Base-by-base conservation (phyloP, 2,113 vertebrate species). In the Pachypanchax playfairii region DNA sequence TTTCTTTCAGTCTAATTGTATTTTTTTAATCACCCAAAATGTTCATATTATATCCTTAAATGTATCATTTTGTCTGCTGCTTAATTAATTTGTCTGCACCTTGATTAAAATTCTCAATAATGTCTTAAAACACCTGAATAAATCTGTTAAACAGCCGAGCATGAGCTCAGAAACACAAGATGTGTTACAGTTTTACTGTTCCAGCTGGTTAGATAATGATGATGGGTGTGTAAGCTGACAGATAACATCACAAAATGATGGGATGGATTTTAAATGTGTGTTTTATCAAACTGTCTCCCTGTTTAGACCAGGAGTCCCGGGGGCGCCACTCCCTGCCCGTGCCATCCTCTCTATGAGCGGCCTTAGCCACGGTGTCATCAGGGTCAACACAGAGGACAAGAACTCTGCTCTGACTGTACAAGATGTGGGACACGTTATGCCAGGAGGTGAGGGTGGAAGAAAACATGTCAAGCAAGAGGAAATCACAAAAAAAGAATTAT, bases 371-470 rank as follows among this genome's bases (percentile, higher is more conserved):
- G 94, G 96, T 0, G 96, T 98, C 18, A 98, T 98, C 53, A 91
- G 97, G 29, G 96, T 98, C 84, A 98, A 98, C 87, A 99, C 96
- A 0, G 97, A 98, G 75, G 97, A 98, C 75, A 98, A 98, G 86
- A 99, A 99, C 79, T 98, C 97, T 0, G 96, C 97, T 48, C 93
- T 99, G 43, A 99, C 97, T 0, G 96, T 98, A 14, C 97, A 99
- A 88, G 97, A 98, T 2, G 97, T 98, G 15, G 97, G 97, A 0
- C 96, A 98, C 0, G 95, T 98, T 53, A 99, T 99, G 97, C 97
- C 97, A 26, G 97, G 97, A 90, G 95, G 97, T 99, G 80, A 93
- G 91, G 10, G 33, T 2, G 14, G 41, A 56, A 21, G 39, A 31
- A 41, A 24, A 55, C 17, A 28, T 35, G 5, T 21, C 8, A 8